phyloP scores from a whole-genome alignment of 2,888 invertebrate species.

The Patella caerulea region DNA sequence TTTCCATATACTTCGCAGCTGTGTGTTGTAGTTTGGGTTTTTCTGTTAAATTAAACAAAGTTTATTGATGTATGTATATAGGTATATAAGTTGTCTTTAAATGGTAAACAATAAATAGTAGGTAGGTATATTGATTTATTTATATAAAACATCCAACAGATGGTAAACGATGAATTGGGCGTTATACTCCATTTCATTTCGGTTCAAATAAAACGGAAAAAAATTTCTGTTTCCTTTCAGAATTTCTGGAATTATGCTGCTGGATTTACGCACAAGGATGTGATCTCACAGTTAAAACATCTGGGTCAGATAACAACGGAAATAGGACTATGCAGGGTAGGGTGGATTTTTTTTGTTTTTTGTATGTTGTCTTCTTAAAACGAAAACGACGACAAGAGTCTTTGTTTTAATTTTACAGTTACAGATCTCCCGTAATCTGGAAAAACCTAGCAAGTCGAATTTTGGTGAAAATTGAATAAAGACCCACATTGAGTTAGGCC shows the following conservation, averaged over 20 bases:
- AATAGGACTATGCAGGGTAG: conserved; percentile 87
- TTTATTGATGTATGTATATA: neutral
- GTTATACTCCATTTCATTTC: too few relatives aligned
- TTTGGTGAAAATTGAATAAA: too few relatives aligned
- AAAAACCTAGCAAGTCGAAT: too few relatives aligned
- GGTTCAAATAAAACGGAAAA: neutral
- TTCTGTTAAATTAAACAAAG: neutral
- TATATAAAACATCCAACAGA: neutral
- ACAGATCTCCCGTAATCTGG: too few relatives aligned
- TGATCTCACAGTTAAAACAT: conserved; percentile 81
- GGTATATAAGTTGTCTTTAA: neutral
- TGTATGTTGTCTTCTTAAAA: too few relatives aligned
- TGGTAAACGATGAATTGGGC: too few relatives aligned
- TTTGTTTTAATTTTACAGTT: too few relatives aligned
- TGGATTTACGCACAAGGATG: conserved; percentile 87
- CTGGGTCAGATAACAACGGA: conserved; percentile 88
- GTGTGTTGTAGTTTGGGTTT: too few relatives aligned
- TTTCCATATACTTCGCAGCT: too few relatives aligned
- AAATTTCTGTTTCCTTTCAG: conserved; percentile 54
- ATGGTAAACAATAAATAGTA: neutral
- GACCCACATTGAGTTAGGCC: too few relatives aligned
- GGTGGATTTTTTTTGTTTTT: neutral
- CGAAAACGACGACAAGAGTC: too few relatives aligned
- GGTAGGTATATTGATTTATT: conserved; percentile 12
- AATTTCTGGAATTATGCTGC: conserved; percentile 89